Percentiles rank a stretch among this genome's conserved stretches.
Conservation (phyloP, 2,113 vertebrate species). For the Eulemur rufifrons region DNA sequence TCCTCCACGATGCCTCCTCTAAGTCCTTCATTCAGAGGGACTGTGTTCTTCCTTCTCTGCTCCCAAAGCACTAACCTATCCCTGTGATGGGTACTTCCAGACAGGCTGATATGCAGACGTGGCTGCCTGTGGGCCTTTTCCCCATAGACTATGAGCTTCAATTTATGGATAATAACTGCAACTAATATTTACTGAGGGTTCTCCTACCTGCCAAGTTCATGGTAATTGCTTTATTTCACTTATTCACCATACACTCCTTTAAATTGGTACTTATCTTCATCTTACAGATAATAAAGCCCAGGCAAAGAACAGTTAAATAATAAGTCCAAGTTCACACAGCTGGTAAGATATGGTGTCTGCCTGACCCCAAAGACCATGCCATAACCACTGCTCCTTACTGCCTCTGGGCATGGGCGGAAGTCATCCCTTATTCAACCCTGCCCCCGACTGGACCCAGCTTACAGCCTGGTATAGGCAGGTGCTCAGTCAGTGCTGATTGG, state of each 20-base stretch:
- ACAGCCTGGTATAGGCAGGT: neutral
- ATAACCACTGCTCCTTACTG: neutral
- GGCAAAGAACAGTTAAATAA: neutral
- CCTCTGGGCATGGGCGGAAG: neutral
- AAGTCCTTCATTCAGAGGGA: neutral
- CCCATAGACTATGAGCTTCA: too few species aligned
- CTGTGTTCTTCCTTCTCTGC: neutral
- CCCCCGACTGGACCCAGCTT: neutral
- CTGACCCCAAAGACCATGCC: neutral
- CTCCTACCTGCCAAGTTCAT: neutral
- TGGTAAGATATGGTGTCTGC: neutral
- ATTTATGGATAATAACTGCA: neutral
- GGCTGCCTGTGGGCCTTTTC: neutral
- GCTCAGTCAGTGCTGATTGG: rapidly evolving
- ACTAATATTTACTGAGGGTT: neutral
- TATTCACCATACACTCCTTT: neutral
- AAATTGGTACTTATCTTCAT: neutral
- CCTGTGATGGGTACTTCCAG: neutral
- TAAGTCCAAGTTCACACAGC: neutral
- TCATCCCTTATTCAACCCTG: neutral
- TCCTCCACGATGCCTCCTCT: neutral
- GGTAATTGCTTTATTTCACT: neutral
- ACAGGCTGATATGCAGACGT: neutral
- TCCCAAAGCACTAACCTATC: neutral
- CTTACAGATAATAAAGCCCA: neutral